These are phyloP conservation scores for Coryphaenoides rupestris DNA, from an alignment of 2,113 vertebrate species.

Conservation along the genomic window DNA sequence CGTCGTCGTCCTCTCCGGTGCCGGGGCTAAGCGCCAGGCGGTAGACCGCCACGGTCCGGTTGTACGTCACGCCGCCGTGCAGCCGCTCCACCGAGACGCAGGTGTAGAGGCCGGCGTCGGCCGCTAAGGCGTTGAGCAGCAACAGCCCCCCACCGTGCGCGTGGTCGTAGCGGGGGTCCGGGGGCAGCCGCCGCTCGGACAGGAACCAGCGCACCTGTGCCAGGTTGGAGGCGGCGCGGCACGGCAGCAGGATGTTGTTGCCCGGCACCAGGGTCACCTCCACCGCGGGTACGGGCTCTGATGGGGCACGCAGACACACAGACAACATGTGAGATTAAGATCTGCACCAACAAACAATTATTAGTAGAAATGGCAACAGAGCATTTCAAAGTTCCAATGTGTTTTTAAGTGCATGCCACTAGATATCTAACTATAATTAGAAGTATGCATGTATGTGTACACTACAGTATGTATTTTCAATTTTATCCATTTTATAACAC, in stretches of 20 bases:
- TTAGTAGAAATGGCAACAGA: too few relatives aligned
- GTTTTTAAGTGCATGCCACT: too few relatives aligned
- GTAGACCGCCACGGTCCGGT: constrained; percentile 45
- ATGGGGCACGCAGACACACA: constrained; percentile 14
- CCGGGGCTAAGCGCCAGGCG: constrained; percentile 33
- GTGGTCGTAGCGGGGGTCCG: constrained; percentile 56
- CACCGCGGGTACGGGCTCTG: constrained; percentile 46
- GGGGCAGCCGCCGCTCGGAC: constrained; percentile 33
- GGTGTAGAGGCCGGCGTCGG: constrained; percentile 57
- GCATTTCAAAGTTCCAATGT: too few relatives aligned
- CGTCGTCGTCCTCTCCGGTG: constrained; percentile 4
- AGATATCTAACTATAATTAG: too few relatives aligned
- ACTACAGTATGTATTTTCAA: too few relatives aligned
- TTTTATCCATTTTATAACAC: too few relatives aligned
- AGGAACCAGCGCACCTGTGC: constrained; percentile 64
- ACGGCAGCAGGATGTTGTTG: constrained; percentile 58
- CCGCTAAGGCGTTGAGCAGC: constrained; percentile 48
- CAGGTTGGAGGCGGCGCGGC: constrained; percentile 66
- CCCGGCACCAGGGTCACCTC: constrained; percentile 41
- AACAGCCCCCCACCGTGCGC: constrained; percentile 57
- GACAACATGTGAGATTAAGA: constrained; percentile 13
- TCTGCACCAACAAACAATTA: too few relatives aligned
- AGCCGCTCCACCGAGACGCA: constrained; percentile 61
- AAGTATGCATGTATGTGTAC: too few relatives aligned
- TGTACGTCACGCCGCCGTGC: constrained; percentile 43